Percentiles rank a stretch among this genome's conserved stretches.
Conservation (phyloP, 1,140 invertebrate genomes). For the Apis dorsata region DNA sequence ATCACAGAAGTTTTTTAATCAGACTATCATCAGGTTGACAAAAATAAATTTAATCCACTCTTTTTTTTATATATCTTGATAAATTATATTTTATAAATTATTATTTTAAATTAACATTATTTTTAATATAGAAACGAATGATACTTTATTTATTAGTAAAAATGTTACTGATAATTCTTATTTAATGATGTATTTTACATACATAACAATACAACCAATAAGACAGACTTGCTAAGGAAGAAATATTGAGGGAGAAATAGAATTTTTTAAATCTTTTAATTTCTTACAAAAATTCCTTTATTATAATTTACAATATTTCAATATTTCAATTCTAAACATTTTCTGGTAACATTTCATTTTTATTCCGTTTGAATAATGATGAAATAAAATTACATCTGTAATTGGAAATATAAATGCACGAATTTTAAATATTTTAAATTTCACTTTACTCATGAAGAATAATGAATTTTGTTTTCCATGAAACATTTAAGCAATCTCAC, state of each 20-base stretch:
- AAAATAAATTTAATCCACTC: neutral
- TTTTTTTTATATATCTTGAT: neutral
- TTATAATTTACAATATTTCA: too few species aligned
- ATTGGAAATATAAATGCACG: neutral
- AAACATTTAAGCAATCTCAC: constrained; percentile 66
- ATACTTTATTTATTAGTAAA: too few species aligned
- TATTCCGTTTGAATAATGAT: neutral
- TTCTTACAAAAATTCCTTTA: too few species aligned
- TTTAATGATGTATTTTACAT: too few species aligned
- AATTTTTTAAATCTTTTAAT: too few species aligned
- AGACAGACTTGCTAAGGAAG: too few species aligned
- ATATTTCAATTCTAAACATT: too few species aligned
- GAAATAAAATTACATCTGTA: neutral
- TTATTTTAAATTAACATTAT: neutral
- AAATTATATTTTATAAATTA: neutral
- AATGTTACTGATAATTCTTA: too few species aligned
- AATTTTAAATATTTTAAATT: neutral
- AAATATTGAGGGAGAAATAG: too few species aligned
- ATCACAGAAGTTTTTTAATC: neutral
- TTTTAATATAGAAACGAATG: too few species aligned
- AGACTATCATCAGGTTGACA: neutral
- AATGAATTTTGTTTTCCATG: neutral
- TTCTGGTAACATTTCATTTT: too few species aligned
- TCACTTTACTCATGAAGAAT: neutral
- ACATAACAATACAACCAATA: too few species aligned